phyloP scores from a whole-genome alignment of 2,797 vertebrate species.

The Linurgus olivaceus region DNA sequence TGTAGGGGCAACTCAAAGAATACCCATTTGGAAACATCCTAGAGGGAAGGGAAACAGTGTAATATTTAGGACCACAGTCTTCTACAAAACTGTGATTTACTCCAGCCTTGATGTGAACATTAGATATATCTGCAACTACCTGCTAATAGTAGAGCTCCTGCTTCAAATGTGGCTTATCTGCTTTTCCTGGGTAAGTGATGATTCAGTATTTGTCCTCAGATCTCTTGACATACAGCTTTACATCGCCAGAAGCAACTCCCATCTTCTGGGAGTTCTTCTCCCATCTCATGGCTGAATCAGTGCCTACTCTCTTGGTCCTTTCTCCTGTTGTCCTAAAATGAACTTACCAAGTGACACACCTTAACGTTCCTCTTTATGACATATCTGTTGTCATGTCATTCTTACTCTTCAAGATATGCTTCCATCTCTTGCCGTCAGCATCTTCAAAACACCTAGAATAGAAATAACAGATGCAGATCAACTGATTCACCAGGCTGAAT shows the following conservation, averaged over 20 bases:
- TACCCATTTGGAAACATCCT: neutral
- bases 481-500: neutral
- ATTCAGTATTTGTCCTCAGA: neutral
- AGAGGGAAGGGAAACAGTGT: neutral
- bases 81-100: neutral
- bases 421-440: neutral
- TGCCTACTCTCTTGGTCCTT: neutral
- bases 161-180: neutral
- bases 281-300: rapidly evolving
- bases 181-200: neutral
- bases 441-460: slow-evolving; percentile 30
- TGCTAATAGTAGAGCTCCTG: neutral
- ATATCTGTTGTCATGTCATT: neutral
- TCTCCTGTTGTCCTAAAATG: neutral
- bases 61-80: neutral
- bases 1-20: neutral
- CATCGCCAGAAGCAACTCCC: neutral
- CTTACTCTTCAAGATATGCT: neutral
- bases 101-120: neutral
- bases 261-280: neutral
- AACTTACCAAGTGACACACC: slow-evolving; percentile 23
- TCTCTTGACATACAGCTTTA: neutral
- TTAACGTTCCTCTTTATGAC: neutral
- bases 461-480: neutral
- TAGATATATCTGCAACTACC: neutral